Percentiles rank a stretch among this genome's conserved stretches.
Evolutionary conservation across 92 coral and sea anemone genomes (phyloP).

Genomic region (Meandrina meandrites): DNA sequence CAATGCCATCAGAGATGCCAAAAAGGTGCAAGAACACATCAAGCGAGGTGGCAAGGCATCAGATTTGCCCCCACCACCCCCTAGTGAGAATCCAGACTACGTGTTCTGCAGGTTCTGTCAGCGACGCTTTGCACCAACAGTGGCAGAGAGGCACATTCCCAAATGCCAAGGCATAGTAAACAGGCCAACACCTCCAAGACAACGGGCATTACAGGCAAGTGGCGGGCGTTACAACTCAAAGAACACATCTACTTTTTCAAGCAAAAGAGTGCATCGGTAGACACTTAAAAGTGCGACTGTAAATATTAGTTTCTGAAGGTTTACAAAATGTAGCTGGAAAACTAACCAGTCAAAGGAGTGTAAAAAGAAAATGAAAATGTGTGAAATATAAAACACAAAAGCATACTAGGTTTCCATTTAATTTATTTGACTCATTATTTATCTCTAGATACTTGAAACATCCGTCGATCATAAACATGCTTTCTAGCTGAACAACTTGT

Average conservation of each 20-base stretch:
- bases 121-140: slow-evolving; percentile 90
- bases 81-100: slow-evolving; percentile 98
- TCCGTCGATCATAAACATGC: too few relatives aligned
- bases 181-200: slow-evolving; percentile 94
- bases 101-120: slow-evolving; percentile 88
- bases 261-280: slow-evolving; percentile 23
- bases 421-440: not conserved
- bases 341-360: not conserved
- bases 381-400: not conserved
- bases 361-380: not conserved
- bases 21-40: slow-evolving; percentile 82
- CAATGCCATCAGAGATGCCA: slow-evolving; percentile 90
- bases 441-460: not conserved
- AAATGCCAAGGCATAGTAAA: slow-evolving; percentile 85
- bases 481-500: too few relatives aligned
- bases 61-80: slow-evolving; percentile 97
- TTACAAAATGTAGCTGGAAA: not conserved
- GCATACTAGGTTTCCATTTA: not conserved
- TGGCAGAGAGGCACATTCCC: slow-evolving; percentile 98
- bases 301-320: not conserved
- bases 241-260: slow-evolving; percentile 8
- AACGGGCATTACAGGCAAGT: slow-evolving; percentile 72
- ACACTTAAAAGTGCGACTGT: not conserved
- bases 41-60: slow-evolving; percentile 91
- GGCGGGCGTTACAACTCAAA: not conserved